Conservation (phyloP, 2,113 vertebrate species). For the Centrocercus urophasianus region DNA sequence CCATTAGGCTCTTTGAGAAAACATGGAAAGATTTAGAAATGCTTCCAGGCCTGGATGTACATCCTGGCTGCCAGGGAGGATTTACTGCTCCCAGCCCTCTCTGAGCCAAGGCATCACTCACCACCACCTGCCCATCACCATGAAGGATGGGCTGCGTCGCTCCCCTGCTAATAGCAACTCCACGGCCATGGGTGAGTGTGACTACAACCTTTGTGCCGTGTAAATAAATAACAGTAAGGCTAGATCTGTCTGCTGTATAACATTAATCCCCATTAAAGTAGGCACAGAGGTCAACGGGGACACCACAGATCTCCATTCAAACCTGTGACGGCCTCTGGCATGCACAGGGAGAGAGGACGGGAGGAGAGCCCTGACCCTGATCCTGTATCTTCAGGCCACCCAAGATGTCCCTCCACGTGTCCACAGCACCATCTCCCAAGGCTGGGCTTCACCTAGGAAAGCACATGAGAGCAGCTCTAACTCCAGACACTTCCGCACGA, state of each 20-base stretch:
- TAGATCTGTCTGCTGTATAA: not conserved
- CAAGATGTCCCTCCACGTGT: not conserved
- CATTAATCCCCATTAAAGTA: rapidly evolving
- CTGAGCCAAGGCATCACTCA: not conserved
- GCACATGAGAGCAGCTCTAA: not conserved
- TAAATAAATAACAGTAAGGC: not conserved
- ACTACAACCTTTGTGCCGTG: not conserved
- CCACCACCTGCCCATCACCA: rapidly evolving
- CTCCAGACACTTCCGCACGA: not conserved
- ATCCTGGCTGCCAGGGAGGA: not conserved
- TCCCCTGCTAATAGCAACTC: not conserved
- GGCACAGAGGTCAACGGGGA: rapidly evolving
- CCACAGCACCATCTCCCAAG: not conserved
- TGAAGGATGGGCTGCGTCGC: not conserved
- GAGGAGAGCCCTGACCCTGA: not conserved
- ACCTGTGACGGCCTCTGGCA: not conserved
- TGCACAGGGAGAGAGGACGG: not conserved
- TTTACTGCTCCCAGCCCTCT: not conserved
- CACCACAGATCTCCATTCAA: not conserved
- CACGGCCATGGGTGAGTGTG: not conserved
- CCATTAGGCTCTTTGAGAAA: conserved; percentile 16
- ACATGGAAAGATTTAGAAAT: not conserved
- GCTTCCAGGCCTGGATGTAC: not conserved
- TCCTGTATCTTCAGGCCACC: rapidly evolving
- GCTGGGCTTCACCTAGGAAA: not conserved